These are phyloP conservation scores for Ibidorhyncha struthersii DNA, from an alignment of 2,113 vertebrate species.

Conservation along the genomic window DNA sequence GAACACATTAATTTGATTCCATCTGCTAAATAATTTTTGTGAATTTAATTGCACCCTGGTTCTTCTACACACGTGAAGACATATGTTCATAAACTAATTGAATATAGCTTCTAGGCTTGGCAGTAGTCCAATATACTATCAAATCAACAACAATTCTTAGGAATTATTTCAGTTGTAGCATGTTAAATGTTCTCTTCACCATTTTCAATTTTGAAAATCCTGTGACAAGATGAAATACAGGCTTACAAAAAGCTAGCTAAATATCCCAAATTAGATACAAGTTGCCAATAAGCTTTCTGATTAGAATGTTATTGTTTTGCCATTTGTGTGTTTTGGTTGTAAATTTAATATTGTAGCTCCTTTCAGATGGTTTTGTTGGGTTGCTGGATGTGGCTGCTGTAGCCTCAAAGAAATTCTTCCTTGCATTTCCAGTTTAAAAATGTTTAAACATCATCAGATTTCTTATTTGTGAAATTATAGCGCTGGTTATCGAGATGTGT, in stretches of 20 bases:
- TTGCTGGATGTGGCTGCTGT: not conserved
- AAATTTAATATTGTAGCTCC: not conserved
- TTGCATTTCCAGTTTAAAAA: not conserved
- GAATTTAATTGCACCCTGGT: not conserved
- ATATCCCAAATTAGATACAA: not conserved
- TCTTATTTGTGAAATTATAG: not conserved
- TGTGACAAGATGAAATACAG: not conserved
- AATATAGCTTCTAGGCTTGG: slow-evolving; percentile 7
- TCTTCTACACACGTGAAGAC: not conserved
- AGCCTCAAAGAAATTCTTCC: not conserved
- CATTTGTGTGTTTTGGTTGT: not conserved
- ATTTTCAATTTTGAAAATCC: not conserved
- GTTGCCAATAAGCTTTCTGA: not conserved
- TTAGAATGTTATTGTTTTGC: not conserved
- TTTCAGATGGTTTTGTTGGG: not conserved
- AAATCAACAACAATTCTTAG: not conserved
- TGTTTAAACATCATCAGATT: not conserved
- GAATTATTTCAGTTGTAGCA: not conserved
- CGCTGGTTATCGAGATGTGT: not conserved
- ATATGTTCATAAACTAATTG: slow-evolving; percentile 32
- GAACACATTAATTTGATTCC: not conserved
- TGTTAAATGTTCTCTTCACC: not conserved
- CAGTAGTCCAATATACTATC: not conserved
- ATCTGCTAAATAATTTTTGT: slow-evolving; percentile 24
- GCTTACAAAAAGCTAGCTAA: not conserved